These are phyloP conservation scores for Monochamus saltuarius DNA, from an alignment of 1,140 invertebrate species.

Conservation along the genomic window DNA sequence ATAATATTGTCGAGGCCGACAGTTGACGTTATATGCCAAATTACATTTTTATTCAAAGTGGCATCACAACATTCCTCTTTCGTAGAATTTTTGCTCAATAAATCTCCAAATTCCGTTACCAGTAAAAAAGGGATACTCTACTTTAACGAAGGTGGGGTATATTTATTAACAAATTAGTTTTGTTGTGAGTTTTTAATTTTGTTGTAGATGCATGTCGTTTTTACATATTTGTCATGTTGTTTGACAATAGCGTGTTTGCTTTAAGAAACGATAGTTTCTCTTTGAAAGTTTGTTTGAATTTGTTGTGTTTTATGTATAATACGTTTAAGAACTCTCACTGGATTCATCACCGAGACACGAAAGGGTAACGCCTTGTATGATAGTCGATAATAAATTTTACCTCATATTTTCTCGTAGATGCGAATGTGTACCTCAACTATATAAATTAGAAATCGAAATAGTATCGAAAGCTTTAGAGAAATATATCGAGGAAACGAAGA, in stretches of 20 bases:
- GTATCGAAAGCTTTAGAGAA: slow-evolving; percentile 27
- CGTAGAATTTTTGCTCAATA: slow-evolving; percentile 29
- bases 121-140: slow-evolving; percentile 28
- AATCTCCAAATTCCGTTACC: slow-evolving; percentile 7
- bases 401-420: slow-evolving; percentile 29
- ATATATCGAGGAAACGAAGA: slow-evolving; percentile 16
- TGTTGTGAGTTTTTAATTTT: slow-evolving; percentile 11
- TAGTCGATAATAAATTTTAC: background rate
- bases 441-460: slow-evolving; percentile 34
- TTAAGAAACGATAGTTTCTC: slow-evolving; percentile 14
- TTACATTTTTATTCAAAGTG: slow-evolving; percentile 28
- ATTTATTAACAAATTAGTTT: slow-evolving; percentile 7
- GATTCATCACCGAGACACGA: slow-evolving; percentile 26
- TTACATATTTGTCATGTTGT: slow-evolving; percentile 30
- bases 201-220: slow-evolving; percentile 34
- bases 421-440: slow-evolving; percentile 29
- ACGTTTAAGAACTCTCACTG: slow-evolving; percentile 27
- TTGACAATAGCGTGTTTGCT: slow-evolving; percentile 24
- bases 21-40: slow-evolving; percentile 7
- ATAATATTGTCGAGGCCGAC: slow-evolving; percentile 27
- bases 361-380: background rate
- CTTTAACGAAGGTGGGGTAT: slow-evolving; percentile 25
- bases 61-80: slow-evolving; percentile 20
- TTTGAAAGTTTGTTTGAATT: slow-evolving; percentile 26
- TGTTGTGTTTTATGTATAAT: slow-evolving; percentile 35